Conservation (phyloP, 2,113 vertebrate genomes). For the Nestor notabilis region DNA sequence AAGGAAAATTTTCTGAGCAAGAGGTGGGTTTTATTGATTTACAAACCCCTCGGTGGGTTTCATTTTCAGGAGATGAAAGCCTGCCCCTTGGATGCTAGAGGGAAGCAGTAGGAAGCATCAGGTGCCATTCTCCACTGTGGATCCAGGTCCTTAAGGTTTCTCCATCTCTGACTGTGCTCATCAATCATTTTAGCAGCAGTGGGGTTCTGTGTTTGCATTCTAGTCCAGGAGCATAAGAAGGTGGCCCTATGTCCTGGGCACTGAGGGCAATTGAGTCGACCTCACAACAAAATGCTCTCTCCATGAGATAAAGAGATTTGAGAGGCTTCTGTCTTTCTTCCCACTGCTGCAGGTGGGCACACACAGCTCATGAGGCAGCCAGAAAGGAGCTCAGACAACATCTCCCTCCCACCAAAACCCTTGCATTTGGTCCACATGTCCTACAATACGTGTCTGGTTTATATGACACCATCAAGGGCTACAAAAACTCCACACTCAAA, state of each 20-base stretch:
- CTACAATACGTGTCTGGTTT: rapidly evolving
- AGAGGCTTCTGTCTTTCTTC: neutral
- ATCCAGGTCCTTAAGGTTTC: neutral
- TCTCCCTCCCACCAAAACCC: neutral
- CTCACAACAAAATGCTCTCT: neutral
- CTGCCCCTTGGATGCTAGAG: neutral
- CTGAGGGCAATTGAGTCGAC: neutral
- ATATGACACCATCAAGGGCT: neutral
- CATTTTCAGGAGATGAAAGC: neutral
- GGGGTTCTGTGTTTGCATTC: neutral
- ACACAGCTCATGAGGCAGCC: neutral
- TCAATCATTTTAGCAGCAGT: neutral
- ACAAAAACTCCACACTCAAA: neutral
- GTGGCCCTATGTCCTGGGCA: neutral
- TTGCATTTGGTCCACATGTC: neutral
- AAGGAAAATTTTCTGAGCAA: rapidly evolving
- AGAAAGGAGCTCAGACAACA: neutral
- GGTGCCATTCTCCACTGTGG: rapidly evolving
- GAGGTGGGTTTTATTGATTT: neutral
- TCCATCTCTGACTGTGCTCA: neutral
- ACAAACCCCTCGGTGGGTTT: neutral
- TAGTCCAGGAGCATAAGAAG: neutral
- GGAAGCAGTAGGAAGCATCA: neutral
- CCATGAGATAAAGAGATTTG: neutral
- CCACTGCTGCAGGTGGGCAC: neutral